These are phyloP conservation scores for Zaprionus capensis DNA, from an alignment of 1,140 invertebrate species.

Conservation along the genomic window DNA sequence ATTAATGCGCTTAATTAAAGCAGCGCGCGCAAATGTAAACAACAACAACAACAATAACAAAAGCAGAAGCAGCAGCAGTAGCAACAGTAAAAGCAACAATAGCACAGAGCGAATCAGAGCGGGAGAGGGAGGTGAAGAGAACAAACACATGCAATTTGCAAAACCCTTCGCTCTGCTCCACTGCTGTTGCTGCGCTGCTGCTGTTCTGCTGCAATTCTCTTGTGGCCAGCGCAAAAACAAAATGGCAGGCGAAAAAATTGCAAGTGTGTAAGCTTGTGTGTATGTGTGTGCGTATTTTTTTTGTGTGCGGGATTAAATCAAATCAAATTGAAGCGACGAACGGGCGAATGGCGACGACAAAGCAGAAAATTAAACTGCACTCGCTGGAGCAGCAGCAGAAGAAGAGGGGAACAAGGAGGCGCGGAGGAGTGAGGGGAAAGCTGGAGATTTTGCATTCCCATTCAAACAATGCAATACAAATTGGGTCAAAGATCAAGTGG, in stretches of 20 bases:
- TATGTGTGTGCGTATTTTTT: constrained; percentile 27
- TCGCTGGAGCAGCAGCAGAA: neutral
- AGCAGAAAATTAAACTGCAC: constrained; percentile 71
- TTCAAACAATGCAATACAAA: constrained; percentile 78
- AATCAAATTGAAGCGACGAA: constrained; percentile 65
- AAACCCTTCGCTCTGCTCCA: constrained; percentile 14
- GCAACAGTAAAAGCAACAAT: constrained; percentile 12
- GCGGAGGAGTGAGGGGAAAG: neutral
- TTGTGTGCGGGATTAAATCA: constrained; percentile 57
- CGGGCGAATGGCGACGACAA: constrained; percentile 52
- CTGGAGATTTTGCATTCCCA: constrained; percentile 63
- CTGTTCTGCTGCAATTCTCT: constrained; percentile 22
- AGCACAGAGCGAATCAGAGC: constrained; percentile 4
- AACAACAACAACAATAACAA: constrained; percentile 47
- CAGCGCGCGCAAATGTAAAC: constrained; percentile 62
- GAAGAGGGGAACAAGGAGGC: neutral
- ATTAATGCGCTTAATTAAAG: constrained; percentile 81
- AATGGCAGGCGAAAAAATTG: constrained; percentile 54
- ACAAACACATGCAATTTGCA: constrained; percentile 57
- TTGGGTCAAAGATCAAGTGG: constrained; percentile 84
- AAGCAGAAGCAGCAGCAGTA: constrained; percentile 20
- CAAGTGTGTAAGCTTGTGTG: constrained; percentile 12
- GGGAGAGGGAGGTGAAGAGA: constrained; percentile 2
- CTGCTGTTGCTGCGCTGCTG: constrained; percentile 10
- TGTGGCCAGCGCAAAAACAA: constrained; percentile 40